Evolutionary conservation across 2,888 invertebrate genomes (phyloP).

Genomic region (Ptychoptera contaminata): DNA sequence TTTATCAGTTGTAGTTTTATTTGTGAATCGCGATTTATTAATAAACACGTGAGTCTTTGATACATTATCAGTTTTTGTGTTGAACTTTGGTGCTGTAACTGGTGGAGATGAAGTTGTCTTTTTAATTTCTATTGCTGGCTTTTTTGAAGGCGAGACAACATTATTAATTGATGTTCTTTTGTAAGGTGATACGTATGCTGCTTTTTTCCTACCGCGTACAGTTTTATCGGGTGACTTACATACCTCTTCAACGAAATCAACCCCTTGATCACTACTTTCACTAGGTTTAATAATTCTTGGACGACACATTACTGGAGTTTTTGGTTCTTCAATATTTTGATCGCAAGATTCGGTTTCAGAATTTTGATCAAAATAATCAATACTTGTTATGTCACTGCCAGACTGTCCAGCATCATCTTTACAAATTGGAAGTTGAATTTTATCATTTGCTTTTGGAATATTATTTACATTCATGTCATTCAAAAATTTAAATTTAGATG

Average conservation of each 20-base stretch:
- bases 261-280: conserved; percentile 22
- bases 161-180: conserved; percentile 26
- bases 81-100: conserved; percentile 8
- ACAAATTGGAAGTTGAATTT: conserved; percentile 2
- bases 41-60: conserved; percentile 10
- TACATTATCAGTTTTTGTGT: conserved; percentile 9
- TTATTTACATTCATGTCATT: conserved; percentile 14
- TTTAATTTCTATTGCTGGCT: conserved; percentile 24
- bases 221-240: conserved; percentile 12
- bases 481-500: conserved; percentile 24
- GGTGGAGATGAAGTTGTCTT: conserved; percentile 11
- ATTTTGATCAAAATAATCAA: conserved; percentile 38
- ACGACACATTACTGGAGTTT: conserved; percentile 25
- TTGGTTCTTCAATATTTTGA: conserved; percentile 22
- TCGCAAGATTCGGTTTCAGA: conserved; percentile 38
- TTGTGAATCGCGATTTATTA: conserved; percentile 10
- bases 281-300: conserved; percentile 44
- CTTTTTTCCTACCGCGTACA: conserved; percentile 37
- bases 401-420: conserved; percentile 15
- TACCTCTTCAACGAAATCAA: too few species aligned
- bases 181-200: conserved; percentile 48
- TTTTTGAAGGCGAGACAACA: conserved; percentile 13
- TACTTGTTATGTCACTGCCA: conserved; percentile 28
- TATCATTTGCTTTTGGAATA: conserved; percentile 13
- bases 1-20: conserved; percentile 7